Evolutionary conservation across 2,888 invertebrate species (phyloP).

Genomic region (Phengaris arion): DNA sequence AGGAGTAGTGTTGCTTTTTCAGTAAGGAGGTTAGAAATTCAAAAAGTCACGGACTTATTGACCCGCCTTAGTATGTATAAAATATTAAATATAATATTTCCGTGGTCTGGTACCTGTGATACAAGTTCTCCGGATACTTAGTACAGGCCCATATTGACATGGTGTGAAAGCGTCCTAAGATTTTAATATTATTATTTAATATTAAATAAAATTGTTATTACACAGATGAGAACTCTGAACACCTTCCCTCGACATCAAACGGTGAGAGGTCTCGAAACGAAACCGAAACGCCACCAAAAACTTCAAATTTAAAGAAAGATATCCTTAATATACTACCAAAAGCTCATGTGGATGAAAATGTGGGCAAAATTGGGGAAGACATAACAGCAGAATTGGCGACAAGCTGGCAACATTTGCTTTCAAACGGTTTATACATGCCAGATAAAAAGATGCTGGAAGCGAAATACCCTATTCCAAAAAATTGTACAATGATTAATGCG

Average conservation of each 20-base stretch:
- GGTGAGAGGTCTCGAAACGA: not conserved
- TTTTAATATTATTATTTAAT: not conserved
- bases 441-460: not conserved
- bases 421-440: not conserved
- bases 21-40: no score
- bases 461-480: not conserved
- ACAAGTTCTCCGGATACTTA: no score
- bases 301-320: not conserved
- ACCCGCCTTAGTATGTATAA: no score
- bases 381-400: not conserved
- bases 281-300: not conserved
- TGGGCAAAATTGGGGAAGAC: not conserved
- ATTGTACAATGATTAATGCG: constrained; percentile 5
- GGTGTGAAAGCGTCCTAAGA: no score
- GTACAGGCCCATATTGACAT: no score
- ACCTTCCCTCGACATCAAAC: not conserved
- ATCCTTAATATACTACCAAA: not conserved
- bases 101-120: no score
- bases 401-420: not conserved
- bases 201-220: not conserved
- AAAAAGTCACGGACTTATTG: no score
- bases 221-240: not conserved
- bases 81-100: no score
- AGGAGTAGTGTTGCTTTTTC: no score
- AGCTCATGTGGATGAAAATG: not conserved